Evolutionary conservation across 2,797 vertebrate species (phyloP).

Genomic region (Dryobates pubescens): DNA sequence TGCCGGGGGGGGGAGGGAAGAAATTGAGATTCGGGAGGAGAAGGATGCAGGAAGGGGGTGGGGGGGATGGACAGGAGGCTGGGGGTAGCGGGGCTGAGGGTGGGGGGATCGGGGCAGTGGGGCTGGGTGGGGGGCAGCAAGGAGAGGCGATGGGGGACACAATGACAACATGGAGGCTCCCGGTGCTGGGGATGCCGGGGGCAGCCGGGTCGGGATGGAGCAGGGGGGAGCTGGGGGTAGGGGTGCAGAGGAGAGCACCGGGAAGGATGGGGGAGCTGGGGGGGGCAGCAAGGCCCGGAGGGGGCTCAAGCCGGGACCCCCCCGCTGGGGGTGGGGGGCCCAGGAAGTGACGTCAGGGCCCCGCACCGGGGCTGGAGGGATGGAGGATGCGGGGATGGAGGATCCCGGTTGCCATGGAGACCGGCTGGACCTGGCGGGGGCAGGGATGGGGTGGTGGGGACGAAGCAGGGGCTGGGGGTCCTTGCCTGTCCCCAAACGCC

Average conservation of each 20-base stretch:
- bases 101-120: not conserved
- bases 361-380: not conserved
- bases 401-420: slow-evolving; percentile 82
- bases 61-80: not conserved
- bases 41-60: not conserved
- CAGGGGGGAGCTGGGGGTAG: not conserved
- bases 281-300: not conserved
- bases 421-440: slow-evolving; percentile 51
- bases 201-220: not conserved
- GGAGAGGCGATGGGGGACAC: not conserved
- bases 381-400: not conserved
- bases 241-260: not conserved
- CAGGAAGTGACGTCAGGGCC: slow-evolving; percentile 73
- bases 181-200: not conserved
- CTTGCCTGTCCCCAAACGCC: not conserved
- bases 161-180: not conserved
- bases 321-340: not conserved
- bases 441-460: not conserved
- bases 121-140: not conserved
- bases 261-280: not conserved
- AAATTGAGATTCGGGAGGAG: not conserved
- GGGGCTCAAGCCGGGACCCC: not conserved
- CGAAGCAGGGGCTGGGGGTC: not conserved
- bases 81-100: not conserved
- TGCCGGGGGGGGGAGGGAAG: no score